These are phyloP conservation scores for Drosophila parthenogenetica DNA, from an alignment of 2,888 invertebrate genomes.

Conservation along the genomic window DNA sequence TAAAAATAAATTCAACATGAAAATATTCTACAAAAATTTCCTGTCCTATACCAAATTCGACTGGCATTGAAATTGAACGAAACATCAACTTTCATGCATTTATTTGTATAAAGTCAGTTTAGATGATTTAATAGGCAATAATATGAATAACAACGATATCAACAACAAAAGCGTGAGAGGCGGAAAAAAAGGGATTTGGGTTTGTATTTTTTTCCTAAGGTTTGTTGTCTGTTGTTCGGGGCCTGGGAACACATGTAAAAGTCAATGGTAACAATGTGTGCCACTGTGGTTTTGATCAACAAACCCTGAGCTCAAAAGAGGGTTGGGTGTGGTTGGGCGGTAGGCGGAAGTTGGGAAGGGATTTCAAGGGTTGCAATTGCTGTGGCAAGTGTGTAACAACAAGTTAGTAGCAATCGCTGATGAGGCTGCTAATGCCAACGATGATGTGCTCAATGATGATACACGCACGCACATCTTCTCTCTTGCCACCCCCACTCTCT, in stretches of 20 bases:
- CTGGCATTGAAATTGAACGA: no score
- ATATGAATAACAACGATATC: slow-evolving; percentile 24
- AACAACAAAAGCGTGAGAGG: slow-evolving; percentile 13
- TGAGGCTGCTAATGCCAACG: slow-evolving; percentile 50
- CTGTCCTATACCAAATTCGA: no score
- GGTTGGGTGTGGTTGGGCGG: slow-evolving; percentile 4
- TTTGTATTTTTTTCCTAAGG: no score
- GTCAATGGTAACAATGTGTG: slow-evolving; percentile 74
- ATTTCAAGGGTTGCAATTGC: slow-evolving; percentile 61
- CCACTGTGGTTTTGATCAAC: slow-evolving; percentile 57
- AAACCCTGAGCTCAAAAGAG: slow-evolving; percentile 15
- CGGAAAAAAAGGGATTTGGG: slow-evolving; percentile 7
- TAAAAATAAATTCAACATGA: no score
- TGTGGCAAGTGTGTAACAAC: slow-evolving; percentile 59
- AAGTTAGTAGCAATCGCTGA: slow-evolving; percentile 45
- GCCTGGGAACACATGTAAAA: slow-evolving; percentile 66
- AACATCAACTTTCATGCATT: no score
- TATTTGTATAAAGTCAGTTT: slow-evolving; percentile 15
- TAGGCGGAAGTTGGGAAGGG: neutral
- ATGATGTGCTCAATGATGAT: slow-evolving; percentile 44
- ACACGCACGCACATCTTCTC: slow-evolving; percentile 26
- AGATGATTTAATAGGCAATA: slow-evolving; percentile 41
- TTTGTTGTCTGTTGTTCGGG: slow-evolving; percentile 27
- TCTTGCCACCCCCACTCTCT: slow-evolving; percentile 23
- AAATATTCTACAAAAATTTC: no score